Evolutionary conservation across 2,113 vertebrate species (phyloP), one percentile per base, ranked within the genome.

Genomic region (Corythoichthys haematopterus): DNA sequence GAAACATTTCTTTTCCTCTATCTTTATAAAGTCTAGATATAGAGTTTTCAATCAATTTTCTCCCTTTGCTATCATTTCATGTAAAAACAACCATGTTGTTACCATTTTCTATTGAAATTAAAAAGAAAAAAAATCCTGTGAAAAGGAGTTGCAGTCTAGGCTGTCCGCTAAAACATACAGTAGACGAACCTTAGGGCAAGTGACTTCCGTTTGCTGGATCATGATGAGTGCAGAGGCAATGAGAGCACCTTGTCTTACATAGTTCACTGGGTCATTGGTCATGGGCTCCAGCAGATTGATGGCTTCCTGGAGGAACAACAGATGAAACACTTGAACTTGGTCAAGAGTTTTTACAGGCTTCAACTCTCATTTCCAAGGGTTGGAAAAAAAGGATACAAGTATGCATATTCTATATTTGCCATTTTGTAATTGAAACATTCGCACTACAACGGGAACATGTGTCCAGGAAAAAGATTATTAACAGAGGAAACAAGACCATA

Each of bases 201-300:
- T 98, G 78, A 99, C 91, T 80, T 99, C 97, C 0, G 94, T 94
- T 90, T 99, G 97, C 70, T 99, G 97, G 88, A 99, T 95, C 95
- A 98, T 98, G 88, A 99, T 97, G 77, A 98, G 94, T 53, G 96
- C 96, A 1, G 96, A 99, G 9, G 97, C 92, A 72, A 98, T 99
- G 66, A 99, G 94, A 28, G 97, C 97, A 8, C 97, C 97, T 76
- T 99, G 97, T 80, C 97, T 92, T 66, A 99, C 96, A 0, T 98
- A 99, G 89, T 99, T 99, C 70, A 99, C 97, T 0, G 97, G 97
- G 83, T 99, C 97, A 1, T 99, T 99, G 80, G 95, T 98, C 97
- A 99, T 99, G 28, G 97, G 97, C 80, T 99, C 95, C 70, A 99
- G 84, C 78, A 99, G 93, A 90, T 98, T 98, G 87, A 99, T 99